Evolutionary conservation across 2,888 invertebrate species (phyloP).

Genomic region (Macaria liturata): DNA sequence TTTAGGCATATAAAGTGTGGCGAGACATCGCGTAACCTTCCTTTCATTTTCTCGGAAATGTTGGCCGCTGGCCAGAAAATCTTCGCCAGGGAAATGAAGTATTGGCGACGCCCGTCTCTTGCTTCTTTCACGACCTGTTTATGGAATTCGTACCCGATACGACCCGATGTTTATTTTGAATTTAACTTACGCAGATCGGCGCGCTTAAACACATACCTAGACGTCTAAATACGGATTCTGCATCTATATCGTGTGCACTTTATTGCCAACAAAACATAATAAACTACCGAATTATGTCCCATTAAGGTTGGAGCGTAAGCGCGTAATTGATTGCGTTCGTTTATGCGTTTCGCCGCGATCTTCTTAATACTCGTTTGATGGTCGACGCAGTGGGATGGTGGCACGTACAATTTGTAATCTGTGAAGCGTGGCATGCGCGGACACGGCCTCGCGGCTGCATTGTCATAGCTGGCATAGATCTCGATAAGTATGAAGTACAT

Average conservation of each 20-base stretch:
- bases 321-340: conserved; percentile 19
- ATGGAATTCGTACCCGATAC: conserved; percentile 67
- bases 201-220: conserved; percentile 39
- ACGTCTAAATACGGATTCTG: conserved; percentile 32
- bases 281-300: conserved; percentile 27
- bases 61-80: conserved; percentile 68
- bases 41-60: conserved; percentile 76
- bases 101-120: conserved; percentile 70
- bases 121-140: conserved; percentile 70
- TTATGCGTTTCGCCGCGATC: conserved; percentile 12
- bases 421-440: conserved; percentile 49
- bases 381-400: conserved; percentile 7
- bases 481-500: conserved; percentile 65
- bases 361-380: conserved; percentile 7
- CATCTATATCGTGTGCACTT: conserved; percentile 31
- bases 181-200: conserved; percentile 51
- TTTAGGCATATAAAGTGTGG: conserved; percentile 79
- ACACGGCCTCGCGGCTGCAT: conserved; percentile 48
- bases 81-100: conserved; percentile 73
- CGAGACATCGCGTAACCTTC: conserved; percentile 82
- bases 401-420: conserved; percentile 49
- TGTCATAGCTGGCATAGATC: conserved; percentile 58
- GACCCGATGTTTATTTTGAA: conserved; percentile 60
- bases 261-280: conserved; percentile 28
- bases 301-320: conserved; percentile 23